Evolutionary conservation across 2,113 vertebrate genomes (phyloP).

Genomic region (Herpetotheres cachinnans): DNA sequence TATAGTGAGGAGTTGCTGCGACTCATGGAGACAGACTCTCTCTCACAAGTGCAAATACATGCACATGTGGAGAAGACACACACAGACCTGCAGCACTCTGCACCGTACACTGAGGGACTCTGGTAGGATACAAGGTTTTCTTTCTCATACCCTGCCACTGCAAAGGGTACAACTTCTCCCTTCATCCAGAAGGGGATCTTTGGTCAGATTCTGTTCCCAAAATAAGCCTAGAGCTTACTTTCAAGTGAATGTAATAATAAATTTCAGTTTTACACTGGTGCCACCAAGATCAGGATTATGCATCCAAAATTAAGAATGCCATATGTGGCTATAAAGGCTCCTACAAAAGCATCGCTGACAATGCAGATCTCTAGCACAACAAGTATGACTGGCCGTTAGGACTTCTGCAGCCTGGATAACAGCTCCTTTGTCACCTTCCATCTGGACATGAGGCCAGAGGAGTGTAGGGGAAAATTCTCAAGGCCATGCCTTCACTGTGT

Average conservation of each 20-base stretch:
- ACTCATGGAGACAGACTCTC: background rate
- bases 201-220: background rate
- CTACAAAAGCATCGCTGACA: background rate
- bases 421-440: background rate
- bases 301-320: background rate
- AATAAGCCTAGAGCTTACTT: background rate
- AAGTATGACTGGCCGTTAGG: background rate
- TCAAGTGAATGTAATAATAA: background rate
- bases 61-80: rapidly evolving
- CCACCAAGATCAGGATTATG: background rate
- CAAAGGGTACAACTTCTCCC: background rate
- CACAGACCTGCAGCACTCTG: background rate
- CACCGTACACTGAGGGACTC: background rate
- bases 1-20: background rate
- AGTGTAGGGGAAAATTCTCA: background rate
- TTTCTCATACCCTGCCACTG: background rate
- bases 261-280: background rate
- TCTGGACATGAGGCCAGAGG: background rate
- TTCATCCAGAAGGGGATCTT: background rate
- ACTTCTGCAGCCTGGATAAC: background rate
- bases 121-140: background rate
- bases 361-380: background rate
- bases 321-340: background rate
- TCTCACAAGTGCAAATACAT: background rate
- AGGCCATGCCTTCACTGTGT: background rate